These are phyloP conservation scores for Odontomachus brunneus DNA, from an alignment of 1,140 invertebrate species.

Conservation along the genomic window DNA sequence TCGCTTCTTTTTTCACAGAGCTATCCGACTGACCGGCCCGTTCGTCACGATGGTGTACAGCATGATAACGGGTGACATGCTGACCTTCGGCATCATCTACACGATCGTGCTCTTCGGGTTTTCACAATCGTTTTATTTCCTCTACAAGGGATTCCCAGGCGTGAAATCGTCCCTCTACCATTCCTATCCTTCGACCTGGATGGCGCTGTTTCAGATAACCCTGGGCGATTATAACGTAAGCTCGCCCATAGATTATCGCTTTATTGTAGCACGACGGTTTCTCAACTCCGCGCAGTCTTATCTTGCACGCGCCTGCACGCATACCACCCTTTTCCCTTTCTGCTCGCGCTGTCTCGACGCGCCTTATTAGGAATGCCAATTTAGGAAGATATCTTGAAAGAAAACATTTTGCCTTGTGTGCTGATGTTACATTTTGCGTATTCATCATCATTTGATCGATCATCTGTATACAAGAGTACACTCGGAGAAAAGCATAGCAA, in stretches of 20 bases:
- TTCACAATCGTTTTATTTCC: constrained; percentile 98
- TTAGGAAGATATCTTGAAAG: too few relatives aligned
- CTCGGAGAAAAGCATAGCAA: too few relatives aligned
- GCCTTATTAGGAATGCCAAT: too few relatives aligned
- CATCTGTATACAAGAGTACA: too few relatives aligned
- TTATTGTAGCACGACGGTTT: constrained; percentile 35
- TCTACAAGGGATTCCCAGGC: constrained; percentile 96
- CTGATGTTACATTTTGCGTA: too few relatives aligned
- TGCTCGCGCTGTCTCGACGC: neutral
- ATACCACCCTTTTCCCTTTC: neutral
- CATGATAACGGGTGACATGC: constrained; percentile 99
- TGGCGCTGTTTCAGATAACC: constrained; percentile 99
- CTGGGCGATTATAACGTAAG: constrained; percentile 98
- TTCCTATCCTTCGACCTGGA: constrained; percentile 96
- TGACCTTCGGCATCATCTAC: constrained; percentile 98
- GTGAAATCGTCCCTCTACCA: constrained; percentile 92
- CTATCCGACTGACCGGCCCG: constrained; percentile 96
- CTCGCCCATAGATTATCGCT: constrained; percentile 63
- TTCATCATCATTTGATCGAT: too few relatives aligned
- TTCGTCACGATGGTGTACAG: constrained; percentile 99
- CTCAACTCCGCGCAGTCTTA: neutral
- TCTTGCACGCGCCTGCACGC: constrained; percentile 5
- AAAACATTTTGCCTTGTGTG: too few relatives aligned
- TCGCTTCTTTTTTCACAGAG: constrained; percentile 87
- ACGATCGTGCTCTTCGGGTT: constrained; percentile 97